Percentiles rank a stretch among this genome's conserved stretches.
Conservation (phyloP, 2,888 invertebrate species). For the Zaprionus bogoriensis region DNA sequence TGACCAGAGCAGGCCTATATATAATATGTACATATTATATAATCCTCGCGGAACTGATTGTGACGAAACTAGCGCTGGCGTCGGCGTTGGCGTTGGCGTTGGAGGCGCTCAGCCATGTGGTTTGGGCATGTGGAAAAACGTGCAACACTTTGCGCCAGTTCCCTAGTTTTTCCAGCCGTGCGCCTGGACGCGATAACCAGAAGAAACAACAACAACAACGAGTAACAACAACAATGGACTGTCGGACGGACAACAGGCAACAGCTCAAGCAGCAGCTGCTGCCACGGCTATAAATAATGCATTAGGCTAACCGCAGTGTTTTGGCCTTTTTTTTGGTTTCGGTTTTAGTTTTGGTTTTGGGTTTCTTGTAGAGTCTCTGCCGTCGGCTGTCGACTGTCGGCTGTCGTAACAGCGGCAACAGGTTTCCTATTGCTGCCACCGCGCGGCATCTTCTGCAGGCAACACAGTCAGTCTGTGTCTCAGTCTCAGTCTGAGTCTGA, state of each 20-base stretch:
- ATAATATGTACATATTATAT: slow-evolving; percentile 34
- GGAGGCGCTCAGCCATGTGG: slow-evolving; percentile 26
- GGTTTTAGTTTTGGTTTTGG: slow-evolving; percentile 29
- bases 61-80: slow-evolving; percentile 50
- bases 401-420: slow-evolving; percentile 56
- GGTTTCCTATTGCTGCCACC: slow-evolving; percentile 48
- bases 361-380: not conserved
- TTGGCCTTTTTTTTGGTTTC: slow-evolving; percentile 6
- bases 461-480: not conserved
- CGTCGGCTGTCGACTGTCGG: not conserved
- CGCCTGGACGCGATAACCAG: too few relatives aligned
- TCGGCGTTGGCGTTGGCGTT: not conserved
- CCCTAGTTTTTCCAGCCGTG: slow-evolving; percentile 47
- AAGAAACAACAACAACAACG: slow-evolving; percentile 6
- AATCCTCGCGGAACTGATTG: slow-evolving; percentile 19
- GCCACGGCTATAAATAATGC: slow-evolving; percentile 57
- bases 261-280: slow-evolving; percentile 19
- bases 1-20: slow-evolving; percentile 1
- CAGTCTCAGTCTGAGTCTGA: not conserved
- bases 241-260: slow-evolving; percentile 17
- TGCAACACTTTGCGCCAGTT: slow-evolving; percentile 61
- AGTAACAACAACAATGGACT: slow-evolving; percentile 3
- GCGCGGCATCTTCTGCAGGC: slow-evolving; percentile 36
- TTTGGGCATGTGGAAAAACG: slow-evolving; percentile 40
- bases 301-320: slow-evolving; percentile 56